Percentiles rank a stretch among this genome's conserved stretches.
These are phyloP conservation scores for Gadopsis bispinosus DNA, from an alignment of 2,797 vertebrate genomes.

Conservation along the genomic window DNA sequence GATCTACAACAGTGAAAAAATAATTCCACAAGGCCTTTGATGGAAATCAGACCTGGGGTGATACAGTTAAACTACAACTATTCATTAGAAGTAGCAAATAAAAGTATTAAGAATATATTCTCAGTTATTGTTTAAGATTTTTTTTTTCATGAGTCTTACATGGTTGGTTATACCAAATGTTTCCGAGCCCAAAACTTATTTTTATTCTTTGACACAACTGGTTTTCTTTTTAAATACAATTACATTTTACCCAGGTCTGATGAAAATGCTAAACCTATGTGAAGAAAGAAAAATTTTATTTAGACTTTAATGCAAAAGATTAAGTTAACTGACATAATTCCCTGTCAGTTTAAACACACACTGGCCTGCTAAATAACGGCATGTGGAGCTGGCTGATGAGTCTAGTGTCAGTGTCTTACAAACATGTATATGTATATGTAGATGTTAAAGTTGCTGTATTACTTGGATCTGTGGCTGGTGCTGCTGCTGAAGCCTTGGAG, in stretches of 20 bases:
- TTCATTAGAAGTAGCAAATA: background rate
- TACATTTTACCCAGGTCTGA: constrained; percentile 26
- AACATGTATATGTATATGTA: constrained; percentile 70
- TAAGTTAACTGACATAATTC: background rate
- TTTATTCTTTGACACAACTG: background rate
- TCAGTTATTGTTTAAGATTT: background rate
- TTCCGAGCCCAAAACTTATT: background rate
- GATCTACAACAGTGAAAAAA: constrained; percentile 47
- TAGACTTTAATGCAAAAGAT: background rate
- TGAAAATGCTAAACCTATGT: constrained; percentile 3
- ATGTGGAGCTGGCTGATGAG: constrained; percentile 45
- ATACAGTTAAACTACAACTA: background rate
- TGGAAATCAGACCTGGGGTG: constrained; percentile 33
- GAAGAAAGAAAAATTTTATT: background rate
- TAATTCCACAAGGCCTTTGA: constrained; percentile 15
- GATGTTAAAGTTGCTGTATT: constrained; percentile 94
- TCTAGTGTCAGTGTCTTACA: constrained; percentile 37
- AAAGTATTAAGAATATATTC: background rate
- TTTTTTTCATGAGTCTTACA: background rate
- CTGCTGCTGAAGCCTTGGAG: constrained; percentile 97
- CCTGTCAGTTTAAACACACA: constrained; percentile 23
- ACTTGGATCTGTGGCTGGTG: constrained; percentile 98
- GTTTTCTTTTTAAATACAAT: background rate
- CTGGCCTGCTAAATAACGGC: constrained; percentile 35
- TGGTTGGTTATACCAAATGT: background rate